Percentiles rank a stretch among this genome's conserved stretches.
These are phyloP conservation scores for Arizona elegans DNA, from an alignment of 2,113 vertebrate species.

Conservation along the genomic window DNA sequence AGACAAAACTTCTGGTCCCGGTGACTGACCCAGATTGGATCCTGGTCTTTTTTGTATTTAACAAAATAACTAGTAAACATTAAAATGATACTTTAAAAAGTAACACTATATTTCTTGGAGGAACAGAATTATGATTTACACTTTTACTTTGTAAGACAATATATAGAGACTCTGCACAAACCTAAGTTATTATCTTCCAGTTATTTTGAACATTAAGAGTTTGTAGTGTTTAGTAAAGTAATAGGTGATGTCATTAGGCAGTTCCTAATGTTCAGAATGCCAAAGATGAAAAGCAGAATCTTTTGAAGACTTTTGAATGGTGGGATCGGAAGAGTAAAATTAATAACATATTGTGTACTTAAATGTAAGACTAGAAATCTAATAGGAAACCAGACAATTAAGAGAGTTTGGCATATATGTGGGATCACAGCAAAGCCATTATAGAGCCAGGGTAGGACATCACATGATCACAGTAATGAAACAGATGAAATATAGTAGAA, in stretches of 20 bases:
- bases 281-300: neutral
- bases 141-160: neutral
- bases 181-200: neutral
- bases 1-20: neutral
- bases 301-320: neutral
- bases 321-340: neutral
- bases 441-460: neutral
- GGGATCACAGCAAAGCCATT: neutral
- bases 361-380: neutral
- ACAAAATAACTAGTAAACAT: neutral
- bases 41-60: neutral
- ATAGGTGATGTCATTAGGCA: neutral
- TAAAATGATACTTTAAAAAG: neutral
- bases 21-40: neutral
- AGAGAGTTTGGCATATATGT: neutral
- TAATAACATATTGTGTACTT: neutral
- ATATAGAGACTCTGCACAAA: neutral
- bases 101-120: neutral
- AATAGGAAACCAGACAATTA: neutral
- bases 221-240: neutral
- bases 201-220: neutral
- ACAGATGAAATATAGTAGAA: neutral
- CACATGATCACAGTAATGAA: neutral
- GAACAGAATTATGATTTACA: neutral
- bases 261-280: neutral